Evolutionary conservation across 2,888 invertebrate species (phyloP), one percentile per base, ranked within the genome.

Genomic region (Scaptomyza reducta): DNA sequence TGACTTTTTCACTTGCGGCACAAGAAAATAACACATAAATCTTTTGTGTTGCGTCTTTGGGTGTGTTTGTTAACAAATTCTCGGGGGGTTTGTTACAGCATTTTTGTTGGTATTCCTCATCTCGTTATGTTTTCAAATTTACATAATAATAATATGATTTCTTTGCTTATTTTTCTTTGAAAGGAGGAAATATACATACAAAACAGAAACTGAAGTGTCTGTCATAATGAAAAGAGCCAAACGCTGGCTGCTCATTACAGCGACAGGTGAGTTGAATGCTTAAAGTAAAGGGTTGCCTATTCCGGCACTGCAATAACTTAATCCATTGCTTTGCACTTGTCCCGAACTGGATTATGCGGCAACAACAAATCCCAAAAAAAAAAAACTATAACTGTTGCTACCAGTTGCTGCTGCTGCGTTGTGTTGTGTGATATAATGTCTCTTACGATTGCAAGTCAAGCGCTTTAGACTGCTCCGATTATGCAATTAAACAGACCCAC

Each of bases 211-310:
- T 60, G 58, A 55, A 75, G 45, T 73, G 53, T 46, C 49, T 42
- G 22, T 70, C 74, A 84, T 68, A 56, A 93, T 93, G 93, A 93
- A 91, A 90, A 92, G 92, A 89, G 92, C 92, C 89, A 92, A 92
- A 89, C 90, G 92, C 88, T 93, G 93, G 93, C 91, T 92, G 79
- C 91, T 93, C 35, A 89, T 93, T 85, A 92, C 92, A 89, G 79
- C 79, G 62, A 92, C 93, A 90, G 93, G 93, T 93, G 89, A 90
- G 92, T 79, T 41, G 10, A 38, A 49, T 55, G 41, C 14, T 29
- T 6, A 22, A 42, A n/a, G 33, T 50, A 42, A 57, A 63, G 60
- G 62, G 62, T 57, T 33, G 62, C 60, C 53, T 60, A 44, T 38
- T 47, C 49, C 45, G 42, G 27, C 42, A 29, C 13, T 42, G 53